phyloP scores from a whole-genome alignment of 2,797 vertebrate species.

The Xenopus petersii region DNA sequence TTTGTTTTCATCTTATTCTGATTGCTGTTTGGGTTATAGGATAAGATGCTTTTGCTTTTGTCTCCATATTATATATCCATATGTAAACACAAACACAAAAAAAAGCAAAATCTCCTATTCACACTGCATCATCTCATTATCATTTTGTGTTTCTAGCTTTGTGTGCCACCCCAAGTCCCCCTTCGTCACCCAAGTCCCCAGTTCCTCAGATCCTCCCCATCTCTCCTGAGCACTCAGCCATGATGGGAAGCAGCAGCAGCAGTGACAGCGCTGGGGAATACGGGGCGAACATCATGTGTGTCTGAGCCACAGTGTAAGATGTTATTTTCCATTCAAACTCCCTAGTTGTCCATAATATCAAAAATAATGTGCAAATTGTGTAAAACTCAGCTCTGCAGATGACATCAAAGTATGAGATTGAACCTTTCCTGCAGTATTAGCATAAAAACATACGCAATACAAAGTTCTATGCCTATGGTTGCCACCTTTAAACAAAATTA shows the following conservation, averaged over 20 bases:
- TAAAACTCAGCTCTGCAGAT: no score
- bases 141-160: constrained; percentile 81
- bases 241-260: constrained; percentile 64
- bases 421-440: neutral
- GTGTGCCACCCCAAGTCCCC: constrained; percentile 78
- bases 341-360: neutral
- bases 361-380: neutral
- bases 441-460: neutral
- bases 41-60: constrained; percentile 3
- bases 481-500: no score
- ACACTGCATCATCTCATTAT: constrained; percentile 58
- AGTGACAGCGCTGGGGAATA: constrained; percentile 60
- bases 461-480: no score
- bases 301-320: constrained; percentile 44
- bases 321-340: constrained; percentile 20
- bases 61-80: neutral
- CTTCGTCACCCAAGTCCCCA: constrained; percentile 82
- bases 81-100: neutral
- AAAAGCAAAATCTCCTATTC: constrained; percentile 3
- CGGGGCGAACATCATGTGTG: constrained; percentile 45
- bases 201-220: constrained; percentile 74
- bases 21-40: neutral
- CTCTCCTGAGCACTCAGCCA: constrained; percentile 69
- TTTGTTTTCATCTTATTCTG: constrained; percentile 7
- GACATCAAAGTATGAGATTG: no score